Evolutionary conservation across 2,888 invertebrate species (phyloP).

Genomic region (Lymantria monacha): DNA sequence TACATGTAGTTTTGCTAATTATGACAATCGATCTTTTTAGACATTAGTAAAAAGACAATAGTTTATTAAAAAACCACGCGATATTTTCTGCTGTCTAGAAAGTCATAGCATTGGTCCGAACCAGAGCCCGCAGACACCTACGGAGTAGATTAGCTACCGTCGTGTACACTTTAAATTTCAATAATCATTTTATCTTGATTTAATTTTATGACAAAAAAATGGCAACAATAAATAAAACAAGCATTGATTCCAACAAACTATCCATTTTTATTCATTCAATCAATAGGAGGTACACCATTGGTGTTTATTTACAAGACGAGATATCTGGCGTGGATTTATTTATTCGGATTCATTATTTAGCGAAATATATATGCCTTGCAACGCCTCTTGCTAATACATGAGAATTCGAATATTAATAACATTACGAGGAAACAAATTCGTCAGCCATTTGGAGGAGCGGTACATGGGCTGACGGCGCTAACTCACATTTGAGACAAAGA

Average conservation of each 20-base stretch:
- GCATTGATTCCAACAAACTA: conserved; percentile 74
- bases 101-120: too few species aligned
- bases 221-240: conserved; percentile 54
- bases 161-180: too few species aligned
- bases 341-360: conserved; percentile 42
- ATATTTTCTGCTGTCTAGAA: too few species aligned
- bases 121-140: too few species aligned
- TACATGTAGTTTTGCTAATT: too few species aligned
- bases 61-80: too few species aligned
- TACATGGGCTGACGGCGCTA: conserved; percentile 26
- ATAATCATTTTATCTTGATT: too few species aligned
- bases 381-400: conserved; percentile 54
- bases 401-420: conserved; percentile 45
- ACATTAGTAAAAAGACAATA: too few species aligned
- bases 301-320: conserved; percentile 79
- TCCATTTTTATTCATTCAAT: conserved; percentile 77
- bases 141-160: too few species aligned
- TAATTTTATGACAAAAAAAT: too few species aligned
- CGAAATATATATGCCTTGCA: conserved; percentile 41
- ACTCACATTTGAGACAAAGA: conserved; percentile 21
- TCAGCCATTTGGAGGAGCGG: conserved; percentile 36
- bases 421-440: conserved; percentile 41
- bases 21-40: too few species aligned
- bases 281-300: conserved; percentile 68
- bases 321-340: conserved; percentile 42